phyloP scores from a whole-genome alignment of 2,797 vertebrate genomes.

The Thamnophis elegans region DNA sequence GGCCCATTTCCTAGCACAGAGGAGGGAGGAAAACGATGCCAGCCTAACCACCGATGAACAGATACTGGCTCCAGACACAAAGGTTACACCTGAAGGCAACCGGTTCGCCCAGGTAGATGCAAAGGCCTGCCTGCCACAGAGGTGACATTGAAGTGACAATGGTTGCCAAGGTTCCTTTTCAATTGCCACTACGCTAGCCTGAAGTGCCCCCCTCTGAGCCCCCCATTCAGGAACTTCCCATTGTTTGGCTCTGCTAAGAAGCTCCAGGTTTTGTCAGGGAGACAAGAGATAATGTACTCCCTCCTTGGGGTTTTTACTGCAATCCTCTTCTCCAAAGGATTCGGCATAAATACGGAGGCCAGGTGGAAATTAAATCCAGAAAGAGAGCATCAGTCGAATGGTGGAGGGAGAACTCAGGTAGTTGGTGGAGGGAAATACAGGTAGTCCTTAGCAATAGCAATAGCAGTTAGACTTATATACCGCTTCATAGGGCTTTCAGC shows the following conservation, averaged over 20 bases:
- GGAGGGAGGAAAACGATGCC: fast-evolving
- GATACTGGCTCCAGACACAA: slow-evolving; percentile 6
- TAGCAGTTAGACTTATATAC: no score
- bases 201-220: slow-evolving; percentile 44
- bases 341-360: neutral
- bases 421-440: neutral
- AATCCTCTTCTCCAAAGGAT: neutral
- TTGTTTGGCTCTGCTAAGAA: neutral
- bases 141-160: slow-evolving; percentile 61
- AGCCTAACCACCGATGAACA: neutral
- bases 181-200: slow-evolving; percentile 49
- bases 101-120: neutral
- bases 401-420: fast-evolving
- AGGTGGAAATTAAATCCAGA: neutral
- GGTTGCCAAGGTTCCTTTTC: slow-evolving; percentile 62
- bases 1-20: fast-evolving
- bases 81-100: slow-evolving; percentile 28
- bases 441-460: no score
- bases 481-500: no score
- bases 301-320: neutral
- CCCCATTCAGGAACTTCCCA: neutral
- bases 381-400: neutral
- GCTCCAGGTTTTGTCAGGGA: neutral
- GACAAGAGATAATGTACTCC: neutral
- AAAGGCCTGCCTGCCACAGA: slow-evolving; percentile 31